Conservation (phyloP, 1,140 invertebrate genomes). For the Patella vulgata region DNA sequence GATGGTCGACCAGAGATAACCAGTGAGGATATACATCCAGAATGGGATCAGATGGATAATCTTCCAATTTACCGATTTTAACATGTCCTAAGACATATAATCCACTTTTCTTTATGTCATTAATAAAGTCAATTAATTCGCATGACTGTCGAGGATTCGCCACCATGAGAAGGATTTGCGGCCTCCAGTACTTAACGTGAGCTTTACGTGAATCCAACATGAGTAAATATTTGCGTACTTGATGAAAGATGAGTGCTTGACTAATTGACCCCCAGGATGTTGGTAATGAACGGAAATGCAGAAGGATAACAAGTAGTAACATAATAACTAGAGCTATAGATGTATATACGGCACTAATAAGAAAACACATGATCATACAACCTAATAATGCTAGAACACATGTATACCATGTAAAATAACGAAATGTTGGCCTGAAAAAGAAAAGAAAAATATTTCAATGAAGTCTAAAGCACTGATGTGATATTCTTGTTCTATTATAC, state of each 20-base stretch:
- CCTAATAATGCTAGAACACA: conserved; percentile 87
- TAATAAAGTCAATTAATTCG: conserved; percentile 95
- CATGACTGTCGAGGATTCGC: conserved; percentile 89
- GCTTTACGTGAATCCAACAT: conserved; percentile 95
- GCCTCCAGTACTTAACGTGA: conserved; percentile 99
- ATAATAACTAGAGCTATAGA: conserved; percentile 88
- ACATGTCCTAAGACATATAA: conserved; percentile 95
- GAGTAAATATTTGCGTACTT: conserved; percentile 96
- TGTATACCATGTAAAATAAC: conserved; percentile 96
- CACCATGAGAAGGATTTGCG: conserved; percentile 94
- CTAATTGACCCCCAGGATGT: conserved; percentile 95
- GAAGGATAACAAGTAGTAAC: conserved; percentile 82
- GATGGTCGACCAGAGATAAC: conserved; percentile 83
- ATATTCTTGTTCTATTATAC: too few relatives aligned
- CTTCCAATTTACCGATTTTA: conserved; percentile 69
- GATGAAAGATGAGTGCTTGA: conserved; percentile 98
- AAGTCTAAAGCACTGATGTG: too few relatives aligned
- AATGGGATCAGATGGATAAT: conserved; percentile 45
- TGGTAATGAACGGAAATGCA: conserved; percentile 94
- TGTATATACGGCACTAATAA: conserved; percentile 91
- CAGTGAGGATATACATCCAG: conserved; percentile 82
- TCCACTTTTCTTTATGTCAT: conserved; percentile 98
- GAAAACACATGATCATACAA: conserved; percentile 93
- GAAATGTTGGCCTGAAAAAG: conserved; percentile 86
- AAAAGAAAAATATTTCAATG: too few relatives aligned